Evolutionary conservation across 2,797 vertebrate genomes (phyloP).

Genomic region (Girardinus metallicus): DNA sequence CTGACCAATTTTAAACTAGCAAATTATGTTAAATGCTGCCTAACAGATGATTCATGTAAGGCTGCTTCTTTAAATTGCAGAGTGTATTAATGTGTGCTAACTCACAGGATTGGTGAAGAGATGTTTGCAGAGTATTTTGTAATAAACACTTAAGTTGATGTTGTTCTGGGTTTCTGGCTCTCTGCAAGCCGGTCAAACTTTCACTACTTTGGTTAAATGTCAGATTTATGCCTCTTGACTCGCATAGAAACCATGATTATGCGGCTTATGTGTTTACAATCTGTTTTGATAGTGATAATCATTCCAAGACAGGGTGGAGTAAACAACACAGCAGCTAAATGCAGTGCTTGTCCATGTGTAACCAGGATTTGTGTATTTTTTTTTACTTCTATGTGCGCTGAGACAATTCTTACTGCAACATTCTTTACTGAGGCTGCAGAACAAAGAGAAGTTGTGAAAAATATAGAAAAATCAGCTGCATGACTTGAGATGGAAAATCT

Average conservation of each 20-base stretch:
- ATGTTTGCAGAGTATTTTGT: constrained; percentile 13
- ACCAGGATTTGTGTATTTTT: constrained; percentile 16
- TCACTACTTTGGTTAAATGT: constrained; percentile 26
- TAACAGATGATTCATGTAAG: background rate
- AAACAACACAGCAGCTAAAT: constrained; percentile 29
- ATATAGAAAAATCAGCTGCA: constrained; percentile 22
- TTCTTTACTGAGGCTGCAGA: constrained; percentile 23
- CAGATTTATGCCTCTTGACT: constrained; percentile 29
- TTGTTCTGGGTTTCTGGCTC: background rate
- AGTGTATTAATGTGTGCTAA: background rate
- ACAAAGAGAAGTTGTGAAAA: constrained; percentile 28
- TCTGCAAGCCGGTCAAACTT: constrained; percentile 15
- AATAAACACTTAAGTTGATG: constrained; percentile 13
- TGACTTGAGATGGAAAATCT: constrained; percentile 21
- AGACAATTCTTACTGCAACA: constrained; percentile 6
- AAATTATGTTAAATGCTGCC: constrained; percentile 1
- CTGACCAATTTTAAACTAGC: background rate
- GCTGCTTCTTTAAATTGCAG: background rate
- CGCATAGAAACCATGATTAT: constrained; percentile 15
- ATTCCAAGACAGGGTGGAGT: constrained; percentile 25
- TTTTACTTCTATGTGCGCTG: background rate
- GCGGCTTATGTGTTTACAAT: constrained; percentile 26
- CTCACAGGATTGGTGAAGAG: constrained; percentile 1
- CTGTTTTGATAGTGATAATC: constrained; percentile 35
- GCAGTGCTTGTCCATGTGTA: constrained; percentile 15